Percentiles rank a stretch among this genome's conserved stretches.
Conservation (phyloP, 2,797 vertebrate genomes). For the Notamacropus eugenii region DNA sequence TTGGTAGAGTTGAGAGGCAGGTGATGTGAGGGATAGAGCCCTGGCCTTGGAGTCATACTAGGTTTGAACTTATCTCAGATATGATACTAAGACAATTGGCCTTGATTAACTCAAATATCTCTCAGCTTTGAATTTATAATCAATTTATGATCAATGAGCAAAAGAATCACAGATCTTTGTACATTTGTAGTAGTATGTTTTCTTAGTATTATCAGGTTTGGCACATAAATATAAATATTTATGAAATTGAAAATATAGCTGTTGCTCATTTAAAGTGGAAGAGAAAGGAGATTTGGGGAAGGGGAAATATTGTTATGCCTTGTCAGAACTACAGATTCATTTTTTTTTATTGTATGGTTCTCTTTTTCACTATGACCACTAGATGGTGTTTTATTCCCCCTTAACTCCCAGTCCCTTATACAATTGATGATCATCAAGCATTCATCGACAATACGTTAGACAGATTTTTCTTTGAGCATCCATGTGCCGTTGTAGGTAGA, state of each 20-base stretch:
- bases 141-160: neutral
- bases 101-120: neutral
- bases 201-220: neutral
- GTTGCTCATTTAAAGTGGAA: neutral
- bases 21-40: neutral
- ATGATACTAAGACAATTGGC: neutral
- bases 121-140: neutral
- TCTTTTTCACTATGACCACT: neutral
- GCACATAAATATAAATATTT: neutral
- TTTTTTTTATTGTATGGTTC: neutral
- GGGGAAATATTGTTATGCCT: neutral
- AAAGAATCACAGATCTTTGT: neutral
- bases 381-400: conserved; percentile 15
- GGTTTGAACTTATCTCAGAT: neutral
- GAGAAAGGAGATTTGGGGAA: neutral
- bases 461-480: neutral
- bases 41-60: neutral
- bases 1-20: neutral
- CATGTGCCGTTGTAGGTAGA: neutral
- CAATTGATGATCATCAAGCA: neutral
- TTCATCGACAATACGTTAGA: neutral
- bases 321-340: neutral
- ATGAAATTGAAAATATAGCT: neutral
- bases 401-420: neutral
- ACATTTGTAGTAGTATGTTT: neutral